Conservation (phyloP, 2,797 vertebrate species). For the Euphonia xanthogaster region DNA sequence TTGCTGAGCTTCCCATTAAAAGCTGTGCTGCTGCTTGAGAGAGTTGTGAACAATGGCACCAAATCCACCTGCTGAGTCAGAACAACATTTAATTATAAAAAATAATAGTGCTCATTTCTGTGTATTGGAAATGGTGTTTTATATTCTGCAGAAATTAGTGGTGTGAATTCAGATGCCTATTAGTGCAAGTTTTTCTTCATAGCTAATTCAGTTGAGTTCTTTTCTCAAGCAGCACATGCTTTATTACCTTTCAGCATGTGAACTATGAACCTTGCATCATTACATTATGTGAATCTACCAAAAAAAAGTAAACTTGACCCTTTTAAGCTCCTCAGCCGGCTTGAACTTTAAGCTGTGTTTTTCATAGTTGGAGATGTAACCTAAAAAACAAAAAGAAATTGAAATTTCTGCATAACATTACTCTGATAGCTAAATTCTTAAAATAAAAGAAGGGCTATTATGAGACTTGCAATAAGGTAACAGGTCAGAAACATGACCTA, state of each 20-base stretch:
- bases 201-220: background rate
- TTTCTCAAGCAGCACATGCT: background rate
- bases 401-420: background rate
- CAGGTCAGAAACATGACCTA: background rate
- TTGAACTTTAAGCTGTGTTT: background rate
- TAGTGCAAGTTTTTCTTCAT: background rate
- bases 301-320: background rate
- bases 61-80: background rate
- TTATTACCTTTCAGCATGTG: background rate
- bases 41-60: background rate
- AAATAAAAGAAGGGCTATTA: background rate
- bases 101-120: background rate
- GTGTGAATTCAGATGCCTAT: background rate
- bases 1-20: background rate
- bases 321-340: background rate
- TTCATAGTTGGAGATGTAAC: background rate
- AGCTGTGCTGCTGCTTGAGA: background rate
- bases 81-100: background rate
- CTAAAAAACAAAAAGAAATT: background rate
- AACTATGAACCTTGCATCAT: background rate
- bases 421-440: background rate
- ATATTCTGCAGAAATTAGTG: background rate
- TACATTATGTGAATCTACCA: background rate
- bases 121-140: background rate
- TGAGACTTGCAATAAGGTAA: background rate